Conservation (phyloP, 2,888 invertebrate genomes). For the Cryptophagus acutangulus region DNA sequence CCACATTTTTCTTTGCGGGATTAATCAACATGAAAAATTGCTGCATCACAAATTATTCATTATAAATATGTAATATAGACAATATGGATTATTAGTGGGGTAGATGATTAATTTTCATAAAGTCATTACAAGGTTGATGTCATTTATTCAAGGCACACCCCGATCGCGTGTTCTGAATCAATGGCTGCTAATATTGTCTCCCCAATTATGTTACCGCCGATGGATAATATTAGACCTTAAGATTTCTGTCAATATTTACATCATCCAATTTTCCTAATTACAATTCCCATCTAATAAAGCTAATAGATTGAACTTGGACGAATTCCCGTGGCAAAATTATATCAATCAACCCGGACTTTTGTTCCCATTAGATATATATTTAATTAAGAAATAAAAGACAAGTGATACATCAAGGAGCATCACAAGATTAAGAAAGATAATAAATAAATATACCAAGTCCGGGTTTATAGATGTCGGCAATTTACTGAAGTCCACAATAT, state of each 20-base stretch:
- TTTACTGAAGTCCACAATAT: slow-evolving; percentile 24
- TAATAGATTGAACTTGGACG: too few species aligned
- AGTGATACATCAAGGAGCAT: slow-evolving; percentile 32
- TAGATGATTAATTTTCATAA: slow-evolving; percentile 39
- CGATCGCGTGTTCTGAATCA: slow-evolving; percentile 40
- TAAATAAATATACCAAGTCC: slow-evolving; percentile 31
- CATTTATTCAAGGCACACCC: slow-evolving; percentile 36
- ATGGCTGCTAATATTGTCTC: slow-evolving; percentile 40
- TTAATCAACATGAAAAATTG: too few species aligned
- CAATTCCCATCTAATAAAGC: too few species aligned
- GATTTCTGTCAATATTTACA: slow-evolving; percentile 41
- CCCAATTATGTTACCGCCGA: slow-evolving; percentile 30
- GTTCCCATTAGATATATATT: slow-evolving; percentile 21
- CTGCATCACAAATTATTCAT: too few species aligned
- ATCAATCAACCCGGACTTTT: slow-evolving; percentile 5
- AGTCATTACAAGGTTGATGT: slow-evolving; percentile 37
- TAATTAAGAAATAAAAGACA: slow-evolving; percentile 38
- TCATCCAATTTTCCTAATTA: slow-evolving; percentile 37
- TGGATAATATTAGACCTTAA: slow-evolving; percentile 37
- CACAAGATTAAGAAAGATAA: slow-evolving; percentile 34
- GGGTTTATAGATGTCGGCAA: slow-evolving; percentile 29
- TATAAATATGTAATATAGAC: too few species aligned
- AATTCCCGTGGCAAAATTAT: too few species aligned
- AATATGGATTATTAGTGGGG: slow-evolving; percentile 32
- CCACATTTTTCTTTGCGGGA: too few species aligned